Evolutionary conservation across 2,888 invertebrate genomes (phyloP), one percentile per base, ranked within the genome.

Genomic region (Gandaritis pyraliata): DNA sequence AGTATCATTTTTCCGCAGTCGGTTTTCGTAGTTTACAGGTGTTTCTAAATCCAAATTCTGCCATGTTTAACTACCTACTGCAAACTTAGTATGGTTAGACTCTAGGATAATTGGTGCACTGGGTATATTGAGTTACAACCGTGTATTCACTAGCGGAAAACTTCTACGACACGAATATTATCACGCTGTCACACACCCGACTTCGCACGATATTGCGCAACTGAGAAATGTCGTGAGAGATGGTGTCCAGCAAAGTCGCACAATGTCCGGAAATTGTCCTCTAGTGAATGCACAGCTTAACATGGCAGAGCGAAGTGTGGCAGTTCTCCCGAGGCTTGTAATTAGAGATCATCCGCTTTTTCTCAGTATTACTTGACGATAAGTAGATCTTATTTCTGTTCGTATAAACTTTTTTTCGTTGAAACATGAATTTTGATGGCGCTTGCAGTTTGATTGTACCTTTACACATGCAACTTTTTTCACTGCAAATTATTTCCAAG

Each of bases 301-400:
- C 23, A 47, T 60, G 50, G 55, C 36, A n/a, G n/a, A 52, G 33
- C 36, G 53, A 64, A 61, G 54, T 61, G 59, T 59, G 45, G 38
- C 55, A 5, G 50, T 49, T 51, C 64, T 49, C 15, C 58, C 48
- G 59, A 39, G 61, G 47, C 61, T 36, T 38, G 41, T 58, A 59
- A 67, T 67, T 67, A 55, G 51, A 57, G 54, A 51, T 47, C 15
- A 39, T 33, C 13, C 16, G 50, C 50, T 45, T 58, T 53, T 58
- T 59, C 53, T 48, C 33, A n/a, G 41, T 16, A 59, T 41, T 48
- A 43, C 43, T 54, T 29, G 13, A 29, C 43, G 51, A 41, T 59
- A 49, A 59, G 59, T 49, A 53, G 48, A 54, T 43, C 53, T 59
- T n/a, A n/a, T n/a, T n/a, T n/a, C n/a, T 45, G 49, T 12, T 23